Evolutionary conservation across 1,140 invertebrate genomes (phyloP), one percentile per base, ranked within the genome.

Genomic region (Heliconius melpomene): DNA sequence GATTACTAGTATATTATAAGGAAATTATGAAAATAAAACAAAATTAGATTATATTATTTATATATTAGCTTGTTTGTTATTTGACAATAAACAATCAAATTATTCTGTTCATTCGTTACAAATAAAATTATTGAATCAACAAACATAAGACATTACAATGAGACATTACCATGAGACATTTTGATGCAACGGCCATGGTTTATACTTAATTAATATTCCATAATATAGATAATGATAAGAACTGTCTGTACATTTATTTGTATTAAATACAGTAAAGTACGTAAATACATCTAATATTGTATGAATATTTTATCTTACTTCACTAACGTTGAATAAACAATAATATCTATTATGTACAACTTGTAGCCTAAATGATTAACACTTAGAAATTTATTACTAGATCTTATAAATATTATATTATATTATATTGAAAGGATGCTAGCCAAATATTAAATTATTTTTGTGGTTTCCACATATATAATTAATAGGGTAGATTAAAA

Each of bases 161-260:
- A 36, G 32, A 36, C 32, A 36, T 36, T 36, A 36, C 32, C 32
- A 36, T 36, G 32, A 36, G 32, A 36, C 85, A 85, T 85, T 66
- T 84, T 82, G 79, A 72, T 75, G 50, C n/a, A 46, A 79, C 75
- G 87, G 87, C 86, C 87, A 86, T 72, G 86, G 86, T 86, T 83
- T 83, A 70, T 76, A 77, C 76, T 83, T 78, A 76, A 52, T 2
- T 52, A 76, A 70, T 36, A 23, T 26, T 29, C 60, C 0, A 66
- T 76, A 76, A 70, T 76, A 50, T 50, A 71, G 20, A 82, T 71
- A 60, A 82, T 85, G 83, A 26, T 29, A 82, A 23, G 75, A 83
- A 83, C 83, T 82, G 78, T 81, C 85, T 90, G 85, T 90, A 90
- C 86, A 90, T 81, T 82, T 82, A 90, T 81, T 82, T 82, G 84